Evolutionary conservation across 92 coral and sea anemone genomes (phyloP).

Genomic region (Paragorgia papillata): DNA sequence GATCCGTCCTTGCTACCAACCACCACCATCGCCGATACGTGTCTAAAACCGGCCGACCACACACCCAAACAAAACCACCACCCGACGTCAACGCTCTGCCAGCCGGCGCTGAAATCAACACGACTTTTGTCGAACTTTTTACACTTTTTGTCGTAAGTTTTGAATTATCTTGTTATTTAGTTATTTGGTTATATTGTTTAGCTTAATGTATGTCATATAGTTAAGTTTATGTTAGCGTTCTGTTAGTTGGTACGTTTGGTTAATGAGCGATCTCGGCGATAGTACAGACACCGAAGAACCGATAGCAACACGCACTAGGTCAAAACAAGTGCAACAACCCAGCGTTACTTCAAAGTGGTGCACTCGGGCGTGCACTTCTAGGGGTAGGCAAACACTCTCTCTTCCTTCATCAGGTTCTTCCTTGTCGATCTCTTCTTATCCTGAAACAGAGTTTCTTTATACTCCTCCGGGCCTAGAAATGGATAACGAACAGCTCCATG

Average conservation of each 20-base stretch:
- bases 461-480: background rate
- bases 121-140: background rate
- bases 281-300: background rate
- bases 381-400: background rate
- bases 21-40: background rate
- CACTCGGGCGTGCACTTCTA: background rate
- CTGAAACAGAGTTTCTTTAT: slow-evolving; percentile 2
- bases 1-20: background rate
- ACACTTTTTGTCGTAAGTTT: too few relatives aligned
- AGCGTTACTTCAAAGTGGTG: background rate
- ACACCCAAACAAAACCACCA: background rate
- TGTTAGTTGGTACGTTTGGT: background rate
- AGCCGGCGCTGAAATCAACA: background rate
- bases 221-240: too few relatives aligned
- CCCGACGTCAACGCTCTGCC: background rate
- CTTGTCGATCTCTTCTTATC: background rate
- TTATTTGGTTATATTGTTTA: too few relatives aligned
- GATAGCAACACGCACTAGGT: slow-evolving; percentile 8
- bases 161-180: too few relatives aligned
- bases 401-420: background rate
- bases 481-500: background rate
- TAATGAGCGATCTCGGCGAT: background rate
- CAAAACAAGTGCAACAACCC: background rate
- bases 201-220: too few relatives aligned
- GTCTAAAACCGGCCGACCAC: background rate